A percentile compares a stretch with the other conserved stretches of the same genome.
These are phyloP conservation scores for Eucidaris tribuloides DNA, from an alignment of 35 echinoderm and acorn worm species.

Conservation along the genomic window DNA sequence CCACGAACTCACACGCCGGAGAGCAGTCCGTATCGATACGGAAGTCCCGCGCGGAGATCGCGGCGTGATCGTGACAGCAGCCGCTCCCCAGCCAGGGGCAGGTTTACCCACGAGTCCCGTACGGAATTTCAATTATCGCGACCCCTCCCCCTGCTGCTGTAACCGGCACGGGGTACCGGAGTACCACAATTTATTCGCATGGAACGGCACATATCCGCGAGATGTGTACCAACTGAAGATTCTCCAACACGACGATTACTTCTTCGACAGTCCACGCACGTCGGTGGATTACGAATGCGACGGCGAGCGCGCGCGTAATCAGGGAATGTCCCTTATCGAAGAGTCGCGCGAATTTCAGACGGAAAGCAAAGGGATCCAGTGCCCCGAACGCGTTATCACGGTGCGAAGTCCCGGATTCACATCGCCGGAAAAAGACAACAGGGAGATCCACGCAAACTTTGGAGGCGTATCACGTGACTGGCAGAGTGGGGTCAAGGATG, in stretches of 20 bases:
- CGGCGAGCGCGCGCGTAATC: conserved; percentile 39
- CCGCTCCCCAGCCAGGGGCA: conserved; percentile 52
- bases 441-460: conserved; percentile 14
- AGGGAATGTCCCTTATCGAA: conserved; percentile 34
- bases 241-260: conserved; percentile 56
- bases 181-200: conserved; percentile 74
- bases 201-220: conserved; percentile 92
- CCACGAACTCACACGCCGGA: conserved; percentile 56
- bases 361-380: conserved; percentile 82
- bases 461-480: conserved; percentile 9
- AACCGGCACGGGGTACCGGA: conserved; percentile 29
- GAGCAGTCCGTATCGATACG: conserved; percentile 78
- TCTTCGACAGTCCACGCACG: conserved; percentile 75
- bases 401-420: conserved; percentile 32
- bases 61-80: conserved; percentile 44
- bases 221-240: conserved; percentile 81
- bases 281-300: conserved; percentile 84
- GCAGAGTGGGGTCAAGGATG: conserved; percentile 7
- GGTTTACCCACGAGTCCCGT: conserved; percentile 65
- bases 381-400: conserved; percentile 80
- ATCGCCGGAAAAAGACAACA: conserved; percentile 2
- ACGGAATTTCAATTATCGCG: conserved; percentile 31
- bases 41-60: conserved; percentile 44
- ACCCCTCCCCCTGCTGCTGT: conserved; percentile 53
- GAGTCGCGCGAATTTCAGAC: conserved; percentile 42